Conservation (phyloP, 2,797 vertebrate species). For the Sebastes reedi region DNA sequence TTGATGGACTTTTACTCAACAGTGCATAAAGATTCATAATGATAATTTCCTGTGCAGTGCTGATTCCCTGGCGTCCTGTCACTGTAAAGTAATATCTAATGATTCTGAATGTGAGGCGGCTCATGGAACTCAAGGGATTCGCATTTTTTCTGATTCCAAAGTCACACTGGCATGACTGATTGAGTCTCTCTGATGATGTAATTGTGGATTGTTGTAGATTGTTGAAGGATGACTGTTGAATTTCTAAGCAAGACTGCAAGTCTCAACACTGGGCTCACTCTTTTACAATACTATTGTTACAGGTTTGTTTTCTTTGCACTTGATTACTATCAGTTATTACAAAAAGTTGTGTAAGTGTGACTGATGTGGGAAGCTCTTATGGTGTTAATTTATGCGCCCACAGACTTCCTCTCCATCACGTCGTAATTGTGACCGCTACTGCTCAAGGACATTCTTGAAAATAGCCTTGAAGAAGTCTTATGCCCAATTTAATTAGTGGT, state of each 20-base stretch:
- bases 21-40: not conserved
- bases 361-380: not conserved
- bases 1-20: not conserved
- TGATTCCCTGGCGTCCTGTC: not conserved
- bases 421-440: constrained; percentile 48
- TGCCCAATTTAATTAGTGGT: constrained; percentile 66
- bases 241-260: not conserved
- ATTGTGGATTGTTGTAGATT: not conserved
- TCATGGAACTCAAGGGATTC: not conserved
- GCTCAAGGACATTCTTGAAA: constrained; percentile 67
- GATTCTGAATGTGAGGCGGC: not conserved
- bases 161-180: not conserved
- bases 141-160: not conserved
- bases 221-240: not conserved
- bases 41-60: not conserved
- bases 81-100: not conserved
- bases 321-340: not conserved
- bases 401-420: constrained; percentile 17
- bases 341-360: not conserved
- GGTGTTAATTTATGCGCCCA: not conserved
- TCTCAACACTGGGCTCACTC: not conserved
- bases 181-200: not conserved
- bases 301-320: not conserved
- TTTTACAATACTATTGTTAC: not conserved
- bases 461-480: constrained; percentile 52